Conservation (phyloP, 2,113 vertebrate species). For the Pica pica region DNA sequence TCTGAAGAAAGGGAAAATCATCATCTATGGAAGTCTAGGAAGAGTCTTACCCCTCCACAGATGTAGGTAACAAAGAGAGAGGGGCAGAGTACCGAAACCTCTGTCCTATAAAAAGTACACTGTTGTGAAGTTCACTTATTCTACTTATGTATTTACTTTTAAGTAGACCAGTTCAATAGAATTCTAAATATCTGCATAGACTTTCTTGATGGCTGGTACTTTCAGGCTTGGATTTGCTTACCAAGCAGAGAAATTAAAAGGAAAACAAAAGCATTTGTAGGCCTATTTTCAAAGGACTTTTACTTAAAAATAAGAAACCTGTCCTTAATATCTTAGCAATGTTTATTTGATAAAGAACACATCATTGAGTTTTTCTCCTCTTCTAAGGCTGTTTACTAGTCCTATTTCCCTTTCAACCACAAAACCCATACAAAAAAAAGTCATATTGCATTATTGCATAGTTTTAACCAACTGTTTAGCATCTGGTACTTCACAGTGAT, state of each 20-base stretch:
- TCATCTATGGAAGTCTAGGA: not conserved
- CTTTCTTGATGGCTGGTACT: not conserved
- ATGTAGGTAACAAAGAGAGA: not conserved
- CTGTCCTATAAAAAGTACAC: not conserved
- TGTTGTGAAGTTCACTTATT: not conserved
- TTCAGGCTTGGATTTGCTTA: not conserved
- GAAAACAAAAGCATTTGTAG: not conserved
- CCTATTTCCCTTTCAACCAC: not conserved
- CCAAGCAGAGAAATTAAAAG: not conserved
- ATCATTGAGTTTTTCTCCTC: not conserved
- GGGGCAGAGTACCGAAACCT: not conserved
- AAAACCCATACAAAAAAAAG: not conserved
- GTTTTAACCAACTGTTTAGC: not conserved
- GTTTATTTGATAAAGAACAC: not conserved
- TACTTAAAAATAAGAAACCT: not conserved
- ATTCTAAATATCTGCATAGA: accelerated
- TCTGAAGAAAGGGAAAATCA: not conserved
- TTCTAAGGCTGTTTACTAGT: not conserved
- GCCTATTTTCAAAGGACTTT: not conserved
- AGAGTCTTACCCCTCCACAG: not conserved
- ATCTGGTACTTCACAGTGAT: not conserved
- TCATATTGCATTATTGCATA: not conserved
- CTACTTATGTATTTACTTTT: not conserved
- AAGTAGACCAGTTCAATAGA: not conserved
- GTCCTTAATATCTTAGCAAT: not conserved